A percentile compares a stretch with the other conserved stretches of the same genome.
Conservation (phyloP, 1,140 invertebrate species). For the Sycophila sp. region DNA sequence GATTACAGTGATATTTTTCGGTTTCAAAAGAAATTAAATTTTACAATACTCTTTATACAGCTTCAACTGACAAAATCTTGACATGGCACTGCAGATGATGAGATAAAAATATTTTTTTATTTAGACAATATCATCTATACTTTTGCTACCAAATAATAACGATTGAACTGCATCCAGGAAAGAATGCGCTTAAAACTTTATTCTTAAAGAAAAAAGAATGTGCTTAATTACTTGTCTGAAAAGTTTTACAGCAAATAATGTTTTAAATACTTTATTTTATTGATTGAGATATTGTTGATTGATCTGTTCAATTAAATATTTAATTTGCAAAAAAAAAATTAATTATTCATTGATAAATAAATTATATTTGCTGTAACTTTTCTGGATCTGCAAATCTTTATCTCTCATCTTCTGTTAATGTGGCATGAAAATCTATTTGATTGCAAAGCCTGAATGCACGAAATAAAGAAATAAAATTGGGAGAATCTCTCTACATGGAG, state of each 20-base stretch:
- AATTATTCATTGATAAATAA: not conserved
- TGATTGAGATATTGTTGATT: not conserved
- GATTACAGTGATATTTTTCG: not conserved
- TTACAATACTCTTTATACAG: constrained; percentile 32
- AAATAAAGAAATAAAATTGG: constrained; percentile 47
- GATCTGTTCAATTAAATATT: not conserved
- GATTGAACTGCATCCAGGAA: constrained; percentile 14
- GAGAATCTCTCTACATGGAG: constrained; percentile 30
- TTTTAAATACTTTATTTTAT: not conserved
- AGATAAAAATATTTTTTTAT: constrained; percentile 23
- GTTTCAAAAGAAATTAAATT: constrained; percentile 1
- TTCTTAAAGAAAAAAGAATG: not conserved
- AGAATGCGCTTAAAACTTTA: constrained; percentile 48
- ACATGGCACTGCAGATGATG: constrained; percentile 26
- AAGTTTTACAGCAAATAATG: constrained; percentile 16
- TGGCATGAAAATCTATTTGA: constrained; percentile 54
- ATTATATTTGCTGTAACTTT: constrained; percentile 11
- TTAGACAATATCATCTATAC: constrained; percentile 4
- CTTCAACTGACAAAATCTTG: constrained; percentile 34
- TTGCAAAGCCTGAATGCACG: constrained; percentile 57
- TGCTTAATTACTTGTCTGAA: not conserved
- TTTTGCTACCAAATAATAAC: constrained; percentile 18
- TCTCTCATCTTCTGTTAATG: constrained; percentile 50
- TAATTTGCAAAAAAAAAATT: not conserved
- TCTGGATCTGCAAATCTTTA: not conserved